phyloP scores from a whole-genome alignment of 1,140 invertebrate genomes.

The Meloidogyne exigua region DNA sequence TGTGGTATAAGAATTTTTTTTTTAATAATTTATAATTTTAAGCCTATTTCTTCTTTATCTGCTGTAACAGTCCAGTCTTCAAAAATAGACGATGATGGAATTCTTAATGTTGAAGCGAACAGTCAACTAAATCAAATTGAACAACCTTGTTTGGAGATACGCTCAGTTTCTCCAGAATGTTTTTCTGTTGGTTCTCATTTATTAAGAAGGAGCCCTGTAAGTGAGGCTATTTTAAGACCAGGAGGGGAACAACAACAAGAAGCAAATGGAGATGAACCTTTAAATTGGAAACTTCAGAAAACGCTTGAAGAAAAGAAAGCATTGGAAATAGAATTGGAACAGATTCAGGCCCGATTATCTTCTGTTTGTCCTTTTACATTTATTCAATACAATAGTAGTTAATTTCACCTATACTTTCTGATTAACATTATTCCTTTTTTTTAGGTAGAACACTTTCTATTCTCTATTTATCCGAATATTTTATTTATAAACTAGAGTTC shows the following conservation, averaged over 20 bases:
- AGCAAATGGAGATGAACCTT: conserved; percentile 20
- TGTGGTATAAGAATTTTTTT: background rate
- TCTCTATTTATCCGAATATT: too few species aligned
- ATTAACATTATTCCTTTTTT: too few species aligned
- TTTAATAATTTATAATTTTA: background rate
- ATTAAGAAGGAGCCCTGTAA: background rate
- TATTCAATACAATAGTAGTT: background rate
- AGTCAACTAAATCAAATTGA: background rate
- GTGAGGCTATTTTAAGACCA: background rate
- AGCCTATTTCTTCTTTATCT: background rate
- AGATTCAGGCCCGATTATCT: conserved; percentile 41
- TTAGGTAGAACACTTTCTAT: too few species aligned
- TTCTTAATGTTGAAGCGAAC: background rate
- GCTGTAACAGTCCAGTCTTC: background rate
- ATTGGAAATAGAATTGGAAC: conserved; percentile 43
- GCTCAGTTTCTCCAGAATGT: background rate
- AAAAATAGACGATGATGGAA: background rate
- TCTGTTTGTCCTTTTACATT: conserved; percentile 27
- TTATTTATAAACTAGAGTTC: too few species aligned
- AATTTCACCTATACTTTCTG: too few species aligned
- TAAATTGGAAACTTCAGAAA: conserved; percentile 47
- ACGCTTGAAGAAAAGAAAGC: conserved; percentile 49
- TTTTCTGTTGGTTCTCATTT: background rate
- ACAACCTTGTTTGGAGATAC: background rate
- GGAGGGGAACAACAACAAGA: conserved; percentile 4